Base-by-base conservation (phyloP, 2,888 invertebrate species). In the Pseudococcus jackbeardsleyi region DNA sequence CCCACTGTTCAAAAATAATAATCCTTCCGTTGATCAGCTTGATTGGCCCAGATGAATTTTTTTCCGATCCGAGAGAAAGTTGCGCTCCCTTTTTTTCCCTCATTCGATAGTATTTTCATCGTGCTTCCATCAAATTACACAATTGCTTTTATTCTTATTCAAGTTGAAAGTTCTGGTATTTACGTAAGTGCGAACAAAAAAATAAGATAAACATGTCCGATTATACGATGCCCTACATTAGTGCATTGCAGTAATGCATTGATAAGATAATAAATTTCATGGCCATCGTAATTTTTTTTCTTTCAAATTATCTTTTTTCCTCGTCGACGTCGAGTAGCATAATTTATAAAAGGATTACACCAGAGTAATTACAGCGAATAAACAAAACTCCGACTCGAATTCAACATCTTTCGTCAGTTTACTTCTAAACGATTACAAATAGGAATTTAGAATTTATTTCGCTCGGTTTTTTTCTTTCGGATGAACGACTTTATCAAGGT, bases 181-280 rank as follows among this genome's bases (percentile, higher is more conserved):
- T 82, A 82, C 79, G 79, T 46, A 82, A 82, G 46, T 46, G 19
- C 46, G 46, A 46, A 46, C 11, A 46, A 82, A 82, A 82, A 82
- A 82, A 46, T 17, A 39, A 82, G 39, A 82, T 46, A 82, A 42
- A 82, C 39, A 46, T n/a, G 19, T 39, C 4, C 85, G 85, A 59
- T 84, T 85, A 85, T 39, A 85, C 85, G 50, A 33, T 85, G 85
- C 64, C 85, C 85, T 59, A 85, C 59, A 85, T 85, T 50, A 84
- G 85, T 85, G 85, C 59, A 64, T 85, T 85, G 64, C 85, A 59
- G 42, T 64, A 42, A 64, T 85, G 85, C 64, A 85, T 42, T 59
- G 85, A 85, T 85, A 85, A 85, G 85, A 85, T 85, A 85, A 85
- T 39, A 33, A 59, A 64, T 85, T 85, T 85, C 85, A 85, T 85